Conservation (phyloP, 2,888 invertebrate species). For the Lepidochitona cinerea region DNA sequence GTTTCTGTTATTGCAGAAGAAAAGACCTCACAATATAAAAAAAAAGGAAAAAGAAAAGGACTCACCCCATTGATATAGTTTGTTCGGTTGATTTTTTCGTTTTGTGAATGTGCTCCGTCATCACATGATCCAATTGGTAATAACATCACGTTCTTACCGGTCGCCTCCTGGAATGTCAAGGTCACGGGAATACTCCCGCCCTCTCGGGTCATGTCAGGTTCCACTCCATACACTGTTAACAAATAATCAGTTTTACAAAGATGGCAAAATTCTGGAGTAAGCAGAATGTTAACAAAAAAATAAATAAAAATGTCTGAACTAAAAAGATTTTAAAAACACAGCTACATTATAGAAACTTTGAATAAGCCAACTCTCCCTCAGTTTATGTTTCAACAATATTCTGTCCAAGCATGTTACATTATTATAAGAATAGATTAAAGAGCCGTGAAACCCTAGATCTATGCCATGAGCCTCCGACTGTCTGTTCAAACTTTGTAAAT, state of each 20-base stretch:
- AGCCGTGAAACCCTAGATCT: no score
- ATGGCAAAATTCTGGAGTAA: background rate
- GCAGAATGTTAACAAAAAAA: background rate
- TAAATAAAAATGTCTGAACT: background rate
- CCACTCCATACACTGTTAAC: constrained; percentile 83
- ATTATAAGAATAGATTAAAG: no score
- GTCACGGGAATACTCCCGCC: constrained; percentile 99
- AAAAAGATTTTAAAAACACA: no score
- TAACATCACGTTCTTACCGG: constrained; percentile 92
- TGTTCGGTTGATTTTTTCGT: constrained; percentile 93
- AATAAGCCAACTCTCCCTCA: no score
- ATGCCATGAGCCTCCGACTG: no score
- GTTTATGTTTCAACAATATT: no score
- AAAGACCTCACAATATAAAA: no score
- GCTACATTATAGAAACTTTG: no score
- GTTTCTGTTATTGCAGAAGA: no score
- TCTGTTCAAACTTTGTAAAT: no score
- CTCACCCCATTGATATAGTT: constrained; percentile 92
- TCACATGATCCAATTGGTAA: constrained; percentile 95
- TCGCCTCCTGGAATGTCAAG: constrained; percentile 87
- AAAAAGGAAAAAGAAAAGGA: no score
- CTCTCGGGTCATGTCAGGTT: constrained; percentile 95
- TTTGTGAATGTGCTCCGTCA: constrained; percentile 99
- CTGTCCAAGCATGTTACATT: no score
- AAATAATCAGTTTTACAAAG: background rate